Conservation (phyloP, 2,888 invertebrate species). For the Andrena bicolor region DNA sequence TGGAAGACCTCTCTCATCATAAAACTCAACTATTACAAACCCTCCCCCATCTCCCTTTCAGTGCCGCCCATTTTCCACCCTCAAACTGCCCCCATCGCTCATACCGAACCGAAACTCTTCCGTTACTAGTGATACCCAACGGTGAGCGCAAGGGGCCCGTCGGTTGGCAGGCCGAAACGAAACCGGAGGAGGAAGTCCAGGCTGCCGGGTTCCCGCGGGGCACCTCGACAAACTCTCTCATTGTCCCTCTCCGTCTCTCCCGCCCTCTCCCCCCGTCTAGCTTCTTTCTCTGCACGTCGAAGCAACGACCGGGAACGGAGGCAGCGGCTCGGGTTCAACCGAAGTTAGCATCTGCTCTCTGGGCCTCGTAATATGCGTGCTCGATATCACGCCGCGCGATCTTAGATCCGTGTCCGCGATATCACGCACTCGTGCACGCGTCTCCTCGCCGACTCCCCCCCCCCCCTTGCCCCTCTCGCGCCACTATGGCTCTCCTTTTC, state of each 20-base stretch:
- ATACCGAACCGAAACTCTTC: no score
- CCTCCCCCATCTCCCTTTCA: no score
- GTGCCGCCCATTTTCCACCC: no score
- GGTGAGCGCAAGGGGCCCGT: constrained; percentile 23
- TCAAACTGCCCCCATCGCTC: no score
- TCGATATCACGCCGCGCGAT: constrained; percentile 79
- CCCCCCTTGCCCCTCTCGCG: constrained; percentile 1
- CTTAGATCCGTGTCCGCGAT: constrained; percentile 81
- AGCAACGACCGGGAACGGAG: constrained; percentile 74
- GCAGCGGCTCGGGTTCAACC: constrained; percentile 76
- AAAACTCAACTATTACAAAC: no score
- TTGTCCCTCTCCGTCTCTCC: constrained; percentile 27
- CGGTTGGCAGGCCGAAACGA: constrained; percentile 53
- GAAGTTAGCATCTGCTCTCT: constrained; percentile 79
- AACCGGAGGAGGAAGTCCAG: constrained; percentile 65
- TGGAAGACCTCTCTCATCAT: no score
- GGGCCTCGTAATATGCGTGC: constrained; percentile 83
- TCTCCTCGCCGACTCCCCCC: constrained; percentile 67
- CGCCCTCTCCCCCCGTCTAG: constrained; percentile 28
- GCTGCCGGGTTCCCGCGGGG: constrained; percentile 66
- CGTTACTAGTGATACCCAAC: constrained; percentile 2
- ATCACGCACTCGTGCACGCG: constrained; percentile 84
- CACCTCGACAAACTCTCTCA: constrained; percentile 58
- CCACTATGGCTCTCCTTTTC: constrained; percentile 27
- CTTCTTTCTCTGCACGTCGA: constrained; percentile 55